phyloP scores from a whole-genome alignment of 2,888 invertebrate genomes.

The Dryococelus australis region DNA sequence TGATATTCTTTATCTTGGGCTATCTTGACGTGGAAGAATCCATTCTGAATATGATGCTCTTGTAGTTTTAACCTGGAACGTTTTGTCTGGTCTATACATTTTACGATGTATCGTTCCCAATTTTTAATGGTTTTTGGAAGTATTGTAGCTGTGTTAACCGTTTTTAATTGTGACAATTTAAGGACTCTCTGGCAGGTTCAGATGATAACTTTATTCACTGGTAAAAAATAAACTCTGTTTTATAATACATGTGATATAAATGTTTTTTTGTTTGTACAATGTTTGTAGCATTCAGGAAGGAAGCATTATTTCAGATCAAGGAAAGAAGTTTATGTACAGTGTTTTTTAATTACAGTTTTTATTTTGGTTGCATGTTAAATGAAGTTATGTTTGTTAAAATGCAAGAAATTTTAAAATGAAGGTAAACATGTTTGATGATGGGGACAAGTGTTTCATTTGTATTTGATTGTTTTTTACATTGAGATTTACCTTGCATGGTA shows the following conservation, averaged over 20 bases:
- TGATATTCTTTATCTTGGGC: too few species aligned
- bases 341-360: constrained; percentile 9
- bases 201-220: constrained; percentile 13
- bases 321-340: background rate
- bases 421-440: background rate
- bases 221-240: background rate
- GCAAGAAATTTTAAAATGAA: constrained; percentile 12
- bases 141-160: background rate
- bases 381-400: constrained; percentile 16
- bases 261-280: constrained; percentile 16
- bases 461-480: background rate
- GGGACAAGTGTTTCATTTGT: background rate
- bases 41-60: background rate
- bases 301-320: constrained; percentile 8
- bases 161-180: background rate
- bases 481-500: background rate
- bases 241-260: constrained; percentile 16
- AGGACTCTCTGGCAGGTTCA: constrained; percentile 1
- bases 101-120: background rate
- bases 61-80: background rate
- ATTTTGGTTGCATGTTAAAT: constrained; percentile 10
- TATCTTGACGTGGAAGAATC: too few species aligned
- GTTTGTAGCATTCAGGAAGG: background rate
- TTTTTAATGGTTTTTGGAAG: background rate
- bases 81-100: background rate